Conservation (phyloP, 2,797 vertebrate species). For the Toxotes lorentzi region DNA sequence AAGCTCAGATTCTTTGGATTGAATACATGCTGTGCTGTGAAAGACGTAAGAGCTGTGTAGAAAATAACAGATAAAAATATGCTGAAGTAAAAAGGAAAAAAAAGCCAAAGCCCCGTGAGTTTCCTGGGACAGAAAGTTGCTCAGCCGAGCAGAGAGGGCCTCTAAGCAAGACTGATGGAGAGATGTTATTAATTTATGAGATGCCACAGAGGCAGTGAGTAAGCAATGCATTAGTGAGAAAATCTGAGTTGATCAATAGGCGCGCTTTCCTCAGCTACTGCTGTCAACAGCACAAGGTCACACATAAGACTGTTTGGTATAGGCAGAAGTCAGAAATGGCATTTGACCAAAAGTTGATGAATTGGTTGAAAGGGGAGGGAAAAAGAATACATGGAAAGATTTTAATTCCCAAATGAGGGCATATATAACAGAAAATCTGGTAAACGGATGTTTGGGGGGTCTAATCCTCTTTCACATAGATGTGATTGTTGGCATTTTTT, state of each 20-base stretch:
- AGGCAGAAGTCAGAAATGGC: neutral
- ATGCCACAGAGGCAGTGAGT: slow-evolving; percentile 45
- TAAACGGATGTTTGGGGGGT: slow-evolving; percentile 38
- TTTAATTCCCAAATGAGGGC: slow-evolving; percentile 44
- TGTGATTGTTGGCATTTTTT: slow-evolving; percentile 47
- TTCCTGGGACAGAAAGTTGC: slow-evolving; percentile 13
- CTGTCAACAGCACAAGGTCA: slow-evolving; percentile 22
- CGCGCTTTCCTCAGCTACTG: slow-evolving; percentile 10
- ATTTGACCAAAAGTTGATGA: slow-evolving; percentile 17
- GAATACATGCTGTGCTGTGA: slow-evolving; percentile 3
- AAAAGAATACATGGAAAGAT: slow-evolving; percentile 27
- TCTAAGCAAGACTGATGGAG: slow-evolving; percentile 28
- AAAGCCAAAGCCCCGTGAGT: slow-evolving; percentile 14
- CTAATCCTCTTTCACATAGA: slow-evolving; percentile 52
- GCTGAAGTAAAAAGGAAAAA: neutral
- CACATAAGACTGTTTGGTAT: slow-evolving; percentile 4
- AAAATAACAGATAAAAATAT: slow-evolving; percentile 13
- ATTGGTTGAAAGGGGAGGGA: neutral
- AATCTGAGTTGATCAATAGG: slow-evolving; percentile 35
- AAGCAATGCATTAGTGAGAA: slow-evolving; percentile 39
- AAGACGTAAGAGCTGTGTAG: neutral
- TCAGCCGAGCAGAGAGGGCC: slow-evolving; percentile 6
- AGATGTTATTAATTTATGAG: slow-evolving; percentile 50
- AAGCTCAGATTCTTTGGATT: neutral
- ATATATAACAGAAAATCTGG: slow-evolving; percentile 55